Evolutionary conservation across 1,140 invertebrate species (phyloP).

Genomic region (Phenacoccus solenopsis): DNA sequence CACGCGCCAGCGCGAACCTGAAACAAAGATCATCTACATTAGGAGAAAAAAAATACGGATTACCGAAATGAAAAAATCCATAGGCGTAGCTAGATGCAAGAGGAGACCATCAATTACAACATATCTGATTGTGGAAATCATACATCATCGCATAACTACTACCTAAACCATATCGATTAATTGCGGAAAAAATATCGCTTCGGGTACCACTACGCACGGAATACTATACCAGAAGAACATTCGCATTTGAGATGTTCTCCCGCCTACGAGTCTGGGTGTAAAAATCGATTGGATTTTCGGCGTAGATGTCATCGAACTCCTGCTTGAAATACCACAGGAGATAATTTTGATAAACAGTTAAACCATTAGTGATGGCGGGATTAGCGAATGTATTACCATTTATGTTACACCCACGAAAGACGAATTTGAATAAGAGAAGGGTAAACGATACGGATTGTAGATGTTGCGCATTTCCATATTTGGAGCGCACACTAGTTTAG

Average conservation of each 20-base stretch:
- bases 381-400: neutral
- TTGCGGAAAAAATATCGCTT: neutral
- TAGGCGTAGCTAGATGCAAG: too few species aligned
- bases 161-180: too few species aligned
- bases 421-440: conserved; percentile 1
- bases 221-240: too few species aligned
- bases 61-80: neutral
- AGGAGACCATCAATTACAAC: neutral
- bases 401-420: neutral
- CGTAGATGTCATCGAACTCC: neutral
- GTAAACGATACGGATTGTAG: neutral
- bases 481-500: neutral
- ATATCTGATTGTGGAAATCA: neutral
- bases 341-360: neutral
- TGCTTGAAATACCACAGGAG: neutral
- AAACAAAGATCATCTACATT: neutral
- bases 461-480: conserved; percentile 1
- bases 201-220: too few species aligned
- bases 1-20: neutral
- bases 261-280: too few species aligned
- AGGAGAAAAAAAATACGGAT: neutral
- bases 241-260: too few species aligned
- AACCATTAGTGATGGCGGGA: neutral
- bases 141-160: neutral
- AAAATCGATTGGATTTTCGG: too few species aligned